phyloP scores from a whole-genome alignment of 2,113 vertebrate genomes.

The Pomatorhinus ruficollis region DNA sequence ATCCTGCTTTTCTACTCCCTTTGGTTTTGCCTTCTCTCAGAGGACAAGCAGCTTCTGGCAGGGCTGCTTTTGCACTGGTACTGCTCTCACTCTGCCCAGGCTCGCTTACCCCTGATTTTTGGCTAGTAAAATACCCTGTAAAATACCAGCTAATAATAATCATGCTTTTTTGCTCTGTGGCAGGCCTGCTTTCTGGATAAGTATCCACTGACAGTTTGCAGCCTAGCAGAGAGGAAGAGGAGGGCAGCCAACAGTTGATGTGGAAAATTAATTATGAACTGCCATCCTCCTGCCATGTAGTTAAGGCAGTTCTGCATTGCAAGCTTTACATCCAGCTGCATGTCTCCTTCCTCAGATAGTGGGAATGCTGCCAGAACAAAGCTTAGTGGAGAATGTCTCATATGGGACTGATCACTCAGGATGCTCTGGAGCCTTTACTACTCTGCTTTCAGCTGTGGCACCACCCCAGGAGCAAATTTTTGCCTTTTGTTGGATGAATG shows the following conservation, averaged over 20 bases:
- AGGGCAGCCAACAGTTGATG: not conserved
- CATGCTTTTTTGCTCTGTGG: not conserved
- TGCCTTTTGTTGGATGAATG: not conserved
- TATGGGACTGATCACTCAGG: not conserved
- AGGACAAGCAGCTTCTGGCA: not conserved
- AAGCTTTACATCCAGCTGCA: not conserved
- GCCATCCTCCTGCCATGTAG: not conserved
- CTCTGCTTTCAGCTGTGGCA: not conserved
- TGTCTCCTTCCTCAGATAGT: not conserved
- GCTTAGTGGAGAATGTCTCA: not conserved
- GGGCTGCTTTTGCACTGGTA: not conserved
- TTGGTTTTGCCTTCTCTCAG: not conserved
- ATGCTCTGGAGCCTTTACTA: not conserved
- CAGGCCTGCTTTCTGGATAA: not conserved
- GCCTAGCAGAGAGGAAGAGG: constrained; percentile 35
- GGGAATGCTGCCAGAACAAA: not conserved
- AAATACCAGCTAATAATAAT: not conserved
- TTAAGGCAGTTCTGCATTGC: constrained; percentile 6
- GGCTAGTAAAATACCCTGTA: not conserved
- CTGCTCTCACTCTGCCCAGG: not conserved
- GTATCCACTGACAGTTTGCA: not conserved
- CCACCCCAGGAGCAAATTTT: not conserved
- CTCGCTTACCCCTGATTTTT: not conserved
- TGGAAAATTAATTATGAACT: constrained; percentile 44
- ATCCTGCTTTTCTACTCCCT: not conserved